phyloP scores from a whole-genome alignment of 2,888 invertebrate species.

The Crepidodera aurea region DNA sequence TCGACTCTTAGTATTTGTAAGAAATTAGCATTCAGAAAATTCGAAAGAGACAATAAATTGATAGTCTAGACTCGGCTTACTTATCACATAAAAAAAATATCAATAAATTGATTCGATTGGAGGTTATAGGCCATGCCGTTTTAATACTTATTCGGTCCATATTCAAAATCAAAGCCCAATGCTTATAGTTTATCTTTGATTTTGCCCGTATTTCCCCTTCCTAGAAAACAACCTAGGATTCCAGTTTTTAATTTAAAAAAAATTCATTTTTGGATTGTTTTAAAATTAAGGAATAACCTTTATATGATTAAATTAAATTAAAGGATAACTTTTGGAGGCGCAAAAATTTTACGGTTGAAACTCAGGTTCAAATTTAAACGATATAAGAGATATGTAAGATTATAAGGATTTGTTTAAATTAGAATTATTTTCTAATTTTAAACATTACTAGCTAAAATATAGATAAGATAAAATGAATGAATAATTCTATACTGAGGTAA shows the following conservation, averaged over 20 bases:
- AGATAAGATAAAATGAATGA: neutral
- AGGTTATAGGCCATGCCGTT: neutral
- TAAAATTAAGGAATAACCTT: no score
- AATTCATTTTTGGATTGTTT: no score
- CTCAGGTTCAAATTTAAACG: no score
- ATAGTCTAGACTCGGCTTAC: neutral
- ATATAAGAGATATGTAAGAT: no score
- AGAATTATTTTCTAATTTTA: no score
- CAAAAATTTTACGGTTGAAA: no score
- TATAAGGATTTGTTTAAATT: no score
- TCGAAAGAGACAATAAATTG: neutral
- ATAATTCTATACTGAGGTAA: neutral
- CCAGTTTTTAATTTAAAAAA: no score
- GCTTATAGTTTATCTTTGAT: neutral
- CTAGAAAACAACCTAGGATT: no score
- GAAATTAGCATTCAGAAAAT: neutral
- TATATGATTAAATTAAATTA: no score
- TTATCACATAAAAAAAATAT: neutral
- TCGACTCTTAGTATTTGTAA: neutral
- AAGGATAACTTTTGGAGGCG: no score
- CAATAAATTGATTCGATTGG: neutral
- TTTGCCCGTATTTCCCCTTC: neutral
- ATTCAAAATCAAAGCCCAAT: slow-evolving; percentile 1
- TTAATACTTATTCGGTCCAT: neutral
- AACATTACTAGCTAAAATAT: neutral